phyloP scores from a whole-genome alignment of 2,797 vertebrate genomes.

The Taenioides sp. region DNA sequence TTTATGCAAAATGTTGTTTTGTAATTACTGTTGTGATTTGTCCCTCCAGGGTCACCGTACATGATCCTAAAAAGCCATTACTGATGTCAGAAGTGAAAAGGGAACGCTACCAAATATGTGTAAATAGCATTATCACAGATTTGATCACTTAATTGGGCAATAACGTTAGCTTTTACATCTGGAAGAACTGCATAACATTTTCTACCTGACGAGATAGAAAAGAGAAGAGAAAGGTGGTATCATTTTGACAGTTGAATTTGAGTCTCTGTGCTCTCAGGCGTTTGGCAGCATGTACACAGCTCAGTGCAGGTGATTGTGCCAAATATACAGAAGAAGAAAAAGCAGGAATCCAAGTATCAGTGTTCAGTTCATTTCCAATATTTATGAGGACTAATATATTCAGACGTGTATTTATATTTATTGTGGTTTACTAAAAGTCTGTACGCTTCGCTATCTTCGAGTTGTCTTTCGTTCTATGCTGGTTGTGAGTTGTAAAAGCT shows the following conservation, averaged over 20 bases:
- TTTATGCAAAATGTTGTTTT: not conserved
- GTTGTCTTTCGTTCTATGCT: conserved; percentile 74
- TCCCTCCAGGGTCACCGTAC: conserved; percentile 14
- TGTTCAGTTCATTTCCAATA: conserved; percentile 87
- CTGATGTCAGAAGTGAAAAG: conserved; percentile 21
- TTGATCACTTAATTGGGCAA: conserved; percentile 32
- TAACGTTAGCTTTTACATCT: conserved; percentile 18
- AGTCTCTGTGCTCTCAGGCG: conserved; percentile 51
- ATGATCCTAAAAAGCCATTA: conserved; percentile 30
- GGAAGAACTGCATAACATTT: not conserved
- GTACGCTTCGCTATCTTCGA: conserved; percentile 90
- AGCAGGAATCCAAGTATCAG: conserved; percentile 71
- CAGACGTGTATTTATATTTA: conserved; percentile 99
- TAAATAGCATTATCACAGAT: conserved; percentile 45
- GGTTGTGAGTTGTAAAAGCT: conserved; percentile 90
- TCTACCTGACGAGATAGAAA: not conserved
- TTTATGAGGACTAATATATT: conserved; percentile 95
- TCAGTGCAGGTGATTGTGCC: conserved; percentile 58
- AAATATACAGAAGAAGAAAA: conserved; percentile 56
- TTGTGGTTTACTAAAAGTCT: conserved; percentile 91
- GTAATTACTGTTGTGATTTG: not conserved
- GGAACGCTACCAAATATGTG: conserved; percentile 45
- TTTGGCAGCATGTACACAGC: conserved; percentile 47
- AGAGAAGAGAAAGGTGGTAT: not conserved
- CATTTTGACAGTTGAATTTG: conserved; percentile 21